These are phyloP conservation scores for Mechanitis messenoides DNA, from an alignment of 2,888 invertebrate genomes.

Conservation along the genomic window DNA sequence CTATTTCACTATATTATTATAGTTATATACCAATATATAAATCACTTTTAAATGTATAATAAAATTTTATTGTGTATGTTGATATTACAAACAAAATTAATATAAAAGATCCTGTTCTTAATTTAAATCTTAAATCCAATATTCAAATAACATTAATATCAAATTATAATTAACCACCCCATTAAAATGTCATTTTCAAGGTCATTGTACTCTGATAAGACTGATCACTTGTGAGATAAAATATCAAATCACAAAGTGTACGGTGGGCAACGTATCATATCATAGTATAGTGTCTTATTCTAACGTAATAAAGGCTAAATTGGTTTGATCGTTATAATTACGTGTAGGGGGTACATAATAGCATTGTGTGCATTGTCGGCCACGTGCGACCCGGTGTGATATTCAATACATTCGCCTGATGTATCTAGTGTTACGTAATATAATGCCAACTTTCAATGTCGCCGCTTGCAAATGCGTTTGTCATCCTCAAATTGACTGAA, in stretches of 20 bases:
- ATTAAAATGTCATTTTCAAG: slow-evolving; percentile 6
- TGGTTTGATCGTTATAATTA: neutral
- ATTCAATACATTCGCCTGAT: slow-evolving; percentile 58
- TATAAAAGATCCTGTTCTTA: too few relatives aligned
- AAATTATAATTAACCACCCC: too few relatives aligned
- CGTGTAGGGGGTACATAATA: slow-evolving; percentile 12
- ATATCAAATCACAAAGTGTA: slow-evolving; percentile 7
- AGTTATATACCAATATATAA: too few relatives aligned
- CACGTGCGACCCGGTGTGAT: slow-evolving; percentile 63
- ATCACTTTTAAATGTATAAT: too few relatives aligned
- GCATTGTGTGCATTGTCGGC: slow-evolving; percentile 32
- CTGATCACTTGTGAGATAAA: slow-evolving; percentile 10
- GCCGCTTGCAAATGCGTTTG: slow-evolving; percentile 35
- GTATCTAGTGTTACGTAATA: slow-evolving; percentile 70
- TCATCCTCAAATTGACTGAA: slow-evolving; percentile 30
- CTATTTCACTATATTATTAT: too few relatives aligned
- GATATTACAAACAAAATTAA: too few relatives aligned
- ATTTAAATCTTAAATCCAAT: too few relatives aligned
- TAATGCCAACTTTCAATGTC: slow-evolving; percentile 73
- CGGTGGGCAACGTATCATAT: slow-evolving; percentile 7
- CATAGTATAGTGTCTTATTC: neutral
- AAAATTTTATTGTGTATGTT: too few relatives aligned
- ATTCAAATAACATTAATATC: too few relatives aligned
- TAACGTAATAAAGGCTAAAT: neutral
- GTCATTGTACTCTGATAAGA: slow-evolving; percentile 11